Evolutionary conservation across 2,888 invertebrate species (phyloP), one percentile per base, ranked within the genome.

Genomic region (Platycnemis pennipes): DNA sequence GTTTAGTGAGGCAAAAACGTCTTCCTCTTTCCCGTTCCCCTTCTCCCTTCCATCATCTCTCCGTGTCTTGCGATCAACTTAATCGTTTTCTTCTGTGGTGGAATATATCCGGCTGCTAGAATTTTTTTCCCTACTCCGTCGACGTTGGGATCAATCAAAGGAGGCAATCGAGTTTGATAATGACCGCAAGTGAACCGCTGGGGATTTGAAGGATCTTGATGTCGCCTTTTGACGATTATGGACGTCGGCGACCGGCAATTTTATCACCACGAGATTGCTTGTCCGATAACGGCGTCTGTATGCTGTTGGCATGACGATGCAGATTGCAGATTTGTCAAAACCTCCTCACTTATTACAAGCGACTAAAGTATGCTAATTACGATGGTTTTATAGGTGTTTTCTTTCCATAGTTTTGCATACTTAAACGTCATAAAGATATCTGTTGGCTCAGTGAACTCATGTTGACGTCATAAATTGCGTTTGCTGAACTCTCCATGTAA

Each of bases 1-100:
- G 91, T 91, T 91, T 91, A 91, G 91, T 91, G 91, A 91, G 91
- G 63, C 91, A 91, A 91, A 91, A 63, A 44, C 91, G 8, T 37
- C 31, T 8, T 16, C 37, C 77, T 8, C 31, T 16, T 13, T 7
- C 11, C 77, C 2, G 26, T 13, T 11, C 77, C n/a, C 37, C 37
- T 16, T 16, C 37, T 31, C 16, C 77, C 16, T 77, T 11, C 69
- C 69, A 11, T 5, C 77, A 37, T 56, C 91, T 91, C 46, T 88
- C 45, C 45, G 42, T 91, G 63, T 63, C 63, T 16, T 63, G 69
- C 56, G 44, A 44, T 44, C 63, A n/a, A 44, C 44, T 44, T 26
- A 26, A 56, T 56, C 56, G 56, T 63, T n/a, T 42, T 91, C 56
- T 42, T 37, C 0, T 89, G 19, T 42, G 37, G 89, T 42, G 37